phyloP scores from a whole-genome alignment of 2,797 vertebrate genomes.

The Cirrhinus molitorella region DNA sequence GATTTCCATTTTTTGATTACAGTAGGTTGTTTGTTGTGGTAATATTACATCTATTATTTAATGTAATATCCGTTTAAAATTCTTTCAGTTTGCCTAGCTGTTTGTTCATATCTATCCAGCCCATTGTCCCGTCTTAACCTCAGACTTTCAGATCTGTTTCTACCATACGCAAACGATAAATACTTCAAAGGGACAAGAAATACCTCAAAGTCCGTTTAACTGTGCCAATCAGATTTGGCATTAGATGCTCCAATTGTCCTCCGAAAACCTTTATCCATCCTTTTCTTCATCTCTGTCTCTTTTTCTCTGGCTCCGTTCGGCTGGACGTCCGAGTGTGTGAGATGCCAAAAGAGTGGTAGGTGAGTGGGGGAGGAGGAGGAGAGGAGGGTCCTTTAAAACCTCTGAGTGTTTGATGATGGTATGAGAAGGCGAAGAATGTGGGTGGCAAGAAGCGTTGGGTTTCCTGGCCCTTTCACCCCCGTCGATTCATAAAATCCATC shows the following conservation, averaged over 20 bases:
- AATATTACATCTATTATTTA: neutral
- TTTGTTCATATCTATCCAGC: constrained; percentile 10
- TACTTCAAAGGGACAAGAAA: constrained; percentile 48
- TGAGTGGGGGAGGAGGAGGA: constrained; percentile 47
- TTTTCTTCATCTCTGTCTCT: constrained; percentile 42
- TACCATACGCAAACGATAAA: constrained; percentile 47
- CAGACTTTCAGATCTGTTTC: constrained; percentile 20
- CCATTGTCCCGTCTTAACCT: constrained; percentile 19
- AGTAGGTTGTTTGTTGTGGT: neutral
- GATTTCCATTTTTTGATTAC: neutral
- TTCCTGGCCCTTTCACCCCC: constrained; percentile 33
- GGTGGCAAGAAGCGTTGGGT: constrained; percentile 49
- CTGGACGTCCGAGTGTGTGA: constrained; percentile 50
- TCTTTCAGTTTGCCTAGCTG: neutral
- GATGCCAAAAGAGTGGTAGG: constrained; percentile 48
- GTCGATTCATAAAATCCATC: constrained; percentile 43
- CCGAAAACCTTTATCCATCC: constrained; percentile 44
- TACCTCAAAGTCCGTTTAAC: constrained; percentile 51
- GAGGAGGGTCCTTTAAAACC: constrained; percentile 53
- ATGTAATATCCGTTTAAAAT: neutral
- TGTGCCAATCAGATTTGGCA: constrained; percentile 49
- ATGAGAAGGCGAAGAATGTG: constrained; percentile 50
- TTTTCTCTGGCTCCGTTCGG: constrained; percentile 20
- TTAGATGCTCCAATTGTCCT: constrained; percentile 40
- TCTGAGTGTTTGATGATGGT: constrained; percentile 50